These are phyloP conservation scores for Cyphomyrus plagiostoma DNA, from an alignment of 2,113 vertebrate genomes.

Conservation along the genomic window DNA sequence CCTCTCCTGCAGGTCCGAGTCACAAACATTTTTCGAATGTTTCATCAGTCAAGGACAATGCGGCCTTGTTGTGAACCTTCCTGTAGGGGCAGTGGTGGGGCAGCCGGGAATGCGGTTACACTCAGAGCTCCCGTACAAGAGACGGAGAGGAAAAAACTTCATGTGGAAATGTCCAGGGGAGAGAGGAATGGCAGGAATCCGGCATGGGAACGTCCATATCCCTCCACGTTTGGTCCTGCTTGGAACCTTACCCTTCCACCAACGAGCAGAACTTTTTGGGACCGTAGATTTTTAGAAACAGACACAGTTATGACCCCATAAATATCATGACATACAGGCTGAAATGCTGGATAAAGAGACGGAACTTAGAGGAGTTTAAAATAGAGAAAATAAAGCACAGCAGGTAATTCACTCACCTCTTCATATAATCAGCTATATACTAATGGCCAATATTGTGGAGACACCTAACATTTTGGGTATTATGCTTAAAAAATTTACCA, in stretches of 20 bases:
- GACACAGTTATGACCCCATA: background rate
- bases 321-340: background rate
- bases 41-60: conserved; percentile 11
- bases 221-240: background rate
- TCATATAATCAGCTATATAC: background rate
- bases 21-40: conserved; percentile 11
- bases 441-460: too few relatives aligned
- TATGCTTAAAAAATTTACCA: too few relatives aligned
- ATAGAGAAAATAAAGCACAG: background rate
- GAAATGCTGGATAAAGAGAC: background rate
- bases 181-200: conserved; percentile 5
- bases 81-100: background rate
- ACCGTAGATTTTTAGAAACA: background rate
- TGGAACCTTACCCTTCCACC: background rate
- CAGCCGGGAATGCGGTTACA: background rate
- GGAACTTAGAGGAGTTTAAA: background rate
- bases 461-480: too few relatives aligned
- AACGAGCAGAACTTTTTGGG: background rate
- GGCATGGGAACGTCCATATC: background rate
- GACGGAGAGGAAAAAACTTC: background rate
- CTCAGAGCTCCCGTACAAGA: background rate
- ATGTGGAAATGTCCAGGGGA: background rate
- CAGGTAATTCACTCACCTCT: background rate
- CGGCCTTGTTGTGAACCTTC: background rate
- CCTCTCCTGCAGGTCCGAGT: background rate